Evolutionary conservation across 2,113 vertebrate species (phyloP).

Genomic region (Aphelocoma coerulescens): DNA sequence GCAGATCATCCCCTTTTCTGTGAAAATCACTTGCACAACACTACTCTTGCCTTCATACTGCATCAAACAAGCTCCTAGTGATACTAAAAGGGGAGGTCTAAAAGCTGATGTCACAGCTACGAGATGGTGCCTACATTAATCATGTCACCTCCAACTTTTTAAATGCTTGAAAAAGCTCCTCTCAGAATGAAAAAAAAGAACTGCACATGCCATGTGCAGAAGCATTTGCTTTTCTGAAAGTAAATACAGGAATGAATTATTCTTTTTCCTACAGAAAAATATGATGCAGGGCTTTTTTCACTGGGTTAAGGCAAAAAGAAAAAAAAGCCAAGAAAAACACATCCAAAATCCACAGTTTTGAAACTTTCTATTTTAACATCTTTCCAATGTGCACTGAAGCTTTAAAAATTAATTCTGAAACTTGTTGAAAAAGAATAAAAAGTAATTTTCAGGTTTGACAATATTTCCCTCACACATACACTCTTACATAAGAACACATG

Average conservation of each 20-base stretch:
- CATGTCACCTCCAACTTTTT: background rate
- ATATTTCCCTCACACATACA: background rate
- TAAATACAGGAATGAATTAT: background rate
- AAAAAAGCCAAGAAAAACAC: background rate
- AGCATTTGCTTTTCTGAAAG: background rate
- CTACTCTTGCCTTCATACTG: background rate
- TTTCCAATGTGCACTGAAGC: background rate
- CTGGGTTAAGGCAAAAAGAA: background rate
- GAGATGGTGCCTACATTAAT: background rate
- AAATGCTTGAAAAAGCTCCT: background rate
- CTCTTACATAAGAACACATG: background rate
- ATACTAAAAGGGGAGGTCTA: background rate
- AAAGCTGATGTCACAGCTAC: background rate
- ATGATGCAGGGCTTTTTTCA: background rate
- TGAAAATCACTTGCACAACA: background rate
- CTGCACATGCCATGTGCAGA: background rate
- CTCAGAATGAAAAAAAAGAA: background rate
- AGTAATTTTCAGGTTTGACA: background rate
- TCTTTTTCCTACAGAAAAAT: background rate
- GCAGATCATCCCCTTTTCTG: background rate
- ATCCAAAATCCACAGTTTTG: background rate
- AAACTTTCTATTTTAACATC: background rate
- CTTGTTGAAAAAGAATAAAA: background rate
- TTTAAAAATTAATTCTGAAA: conserved; percentile 10
- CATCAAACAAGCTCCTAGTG: background rate